Evolutionary conservation across 2,113 vertebrate genomes (phyloP), one percentile per base, ranked within the genome.

Genomic region (Motacilla tschutschensis): DNA sequence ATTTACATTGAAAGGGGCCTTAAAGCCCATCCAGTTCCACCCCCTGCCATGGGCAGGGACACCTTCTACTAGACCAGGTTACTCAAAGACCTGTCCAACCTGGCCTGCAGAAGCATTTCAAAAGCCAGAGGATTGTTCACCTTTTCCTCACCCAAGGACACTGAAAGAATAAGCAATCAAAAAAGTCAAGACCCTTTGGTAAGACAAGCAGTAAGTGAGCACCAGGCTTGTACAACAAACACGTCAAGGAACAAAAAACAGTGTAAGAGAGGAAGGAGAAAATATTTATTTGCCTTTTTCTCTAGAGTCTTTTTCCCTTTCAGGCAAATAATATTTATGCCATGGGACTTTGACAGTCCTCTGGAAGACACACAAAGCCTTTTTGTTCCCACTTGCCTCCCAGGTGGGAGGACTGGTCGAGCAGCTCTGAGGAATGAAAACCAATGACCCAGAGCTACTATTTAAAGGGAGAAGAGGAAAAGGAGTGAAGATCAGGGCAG

Each of bases 321-420:
- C 72, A 88, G 95, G 83, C 95, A 94, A 94, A 95, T 93, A 73
- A 81, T 87, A 88, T 91, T 96, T 96, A 92, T 93, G 79, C 82
- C 55, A 51, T 33, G 46, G 88, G 80, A 72, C 67, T 95, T 65
- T 94, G 96, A 86, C 94, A 94, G 89, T 72, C 85, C n/a, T 36
- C 72, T 91, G 84, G 72, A 94, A 94, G 93, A 79, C 83, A 92
- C 88, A 97, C 97, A 97, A 96, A 96, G 92, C 57, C 74, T 88
- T 77, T 96, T 96, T 97, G 96, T 96, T 95, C 85, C 88, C 73
- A 36, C 81, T 90, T 54, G 11, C 72, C 84, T 94, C 79, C 43
- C 11, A 6, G 79, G 96, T 88, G 20, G 74, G 54, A 92, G 50
- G 40, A 87, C 70, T 7, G 62, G 94, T 76, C 44, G 62, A 92